A percentile compares a stretch with the other conserved stretches of the same genome.
Conservation (phyloP, 2,888 invertebrate genomes). For the Netelia melanura region DNA sequence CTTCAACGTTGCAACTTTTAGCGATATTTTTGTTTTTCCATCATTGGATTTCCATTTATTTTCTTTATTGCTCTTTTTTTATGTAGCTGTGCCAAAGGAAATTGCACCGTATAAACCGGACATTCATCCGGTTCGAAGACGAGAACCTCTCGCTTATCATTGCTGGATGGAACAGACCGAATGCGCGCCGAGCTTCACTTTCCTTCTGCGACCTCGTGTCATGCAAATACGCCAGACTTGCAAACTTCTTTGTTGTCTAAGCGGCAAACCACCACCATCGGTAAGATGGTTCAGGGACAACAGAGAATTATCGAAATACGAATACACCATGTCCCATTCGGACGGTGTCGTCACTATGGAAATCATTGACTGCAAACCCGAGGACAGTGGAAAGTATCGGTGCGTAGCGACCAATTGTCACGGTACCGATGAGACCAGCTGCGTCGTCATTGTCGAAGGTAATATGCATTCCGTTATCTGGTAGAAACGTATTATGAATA, state of each 20-base stretch:
- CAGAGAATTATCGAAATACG: constrained; percentile 94
- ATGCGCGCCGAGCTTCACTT: constrained; percentile 98
- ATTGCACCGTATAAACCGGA: constrained; percentile 89
- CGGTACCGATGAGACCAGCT: constrained; percentile 97
- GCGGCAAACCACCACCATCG: constrained; percentile 97
- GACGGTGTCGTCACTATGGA: constrained; percentile 99
- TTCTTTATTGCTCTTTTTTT: constrained; percentile 45
- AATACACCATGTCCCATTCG: constrained; percentile 95
- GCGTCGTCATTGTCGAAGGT: constrained; percentile 98
- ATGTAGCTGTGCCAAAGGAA: constrained; percentile 91
- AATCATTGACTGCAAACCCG: constrained; percentile 96
- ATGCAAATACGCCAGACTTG: constrained; percentile 98
- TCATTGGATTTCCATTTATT: not conserved
- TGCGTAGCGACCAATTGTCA: constrained; percentile 97
- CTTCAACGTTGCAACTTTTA: too few species aligned
- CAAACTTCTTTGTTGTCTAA: constrained; percentile 98
- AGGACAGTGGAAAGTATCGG: constrained; percentile 98
- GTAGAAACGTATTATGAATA: not conserved
- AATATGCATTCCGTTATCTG: constrained; percentile 72
- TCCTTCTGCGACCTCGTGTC: constrained; percentile 98
- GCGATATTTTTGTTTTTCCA: constrained; percentile 13
- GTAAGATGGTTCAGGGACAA: constrained; percentile 97
- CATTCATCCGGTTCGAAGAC: constrained; percentile 90
- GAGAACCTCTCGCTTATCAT: constrained; percentile 93
- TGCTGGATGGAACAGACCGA: constrained; percentile 97